Evolutionary conservation across 1,140 invertebrate genomes (phyloP).

Genomic region (Eueides isabella): DNA sequence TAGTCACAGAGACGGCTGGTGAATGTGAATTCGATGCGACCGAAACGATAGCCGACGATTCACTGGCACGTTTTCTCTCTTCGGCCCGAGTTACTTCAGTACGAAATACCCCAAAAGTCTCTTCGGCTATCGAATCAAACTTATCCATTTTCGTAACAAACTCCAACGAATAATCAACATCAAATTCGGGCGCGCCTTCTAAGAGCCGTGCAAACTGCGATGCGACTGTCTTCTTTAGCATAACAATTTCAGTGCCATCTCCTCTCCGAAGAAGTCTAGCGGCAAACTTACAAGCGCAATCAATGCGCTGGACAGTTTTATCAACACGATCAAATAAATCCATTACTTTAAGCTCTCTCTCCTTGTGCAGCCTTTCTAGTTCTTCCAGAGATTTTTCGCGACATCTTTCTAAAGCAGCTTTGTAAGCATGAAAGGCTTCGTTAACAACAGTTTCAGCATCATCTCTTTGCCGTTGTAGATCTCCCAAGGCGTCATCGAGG

Average conservation of each 20-base stretch:
- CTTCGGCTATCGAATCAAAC: constrained; percentile 88
- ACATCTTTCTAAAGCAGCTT: constrained; percentile 90
- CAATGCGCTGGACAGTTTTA: constrained; percentile 90
- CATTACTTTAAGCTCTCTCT: constrained; percentile 94
- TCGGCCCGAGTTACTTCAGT: constrained; percentile 84
- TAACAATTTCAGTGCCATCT: constrained; percentile 91
- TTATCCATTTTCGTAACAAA: constrained; percentile 91
- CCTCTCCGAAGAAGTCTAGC: constrained; percentile 90
- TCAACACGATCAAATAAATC: constrained; percentile 91
- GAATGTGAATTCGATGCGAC: constrained; percentile 71
- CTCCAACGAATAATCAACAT: constrained; percentile 89
- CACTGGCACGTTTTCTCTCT: constrained; percentile 70
- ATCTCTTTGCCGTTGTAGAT: constrained; percentile 92
- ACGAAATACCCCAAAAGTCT: constrained; percentile 88
- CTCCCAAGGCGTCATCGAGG: constrained; percentile 90
- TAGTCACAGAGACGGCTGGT: constrained; percentile 74
- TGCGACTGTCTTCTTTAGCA: constrained; percentile 89
- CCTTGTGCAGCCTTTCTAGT: constrained; percentile 90
- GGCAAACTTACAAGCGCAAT: constrained; percentile 93
- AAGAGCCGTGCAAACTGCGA: constrained; percentile 90
- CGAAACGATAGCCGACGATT: constrained; percentile 88
- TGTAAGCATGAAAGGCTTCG: constrained; percentile 92
- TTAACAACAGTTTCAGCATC: constrained; percentile 92
- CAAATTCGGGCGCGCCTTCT: constrained; percentile 90
- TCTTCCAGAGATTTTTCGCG: constrained; percentile 89